Evolutionary conservation across 2,888 invertebrate species (phyloP).

Genomic region (Pollenia angustigena): DNA sequence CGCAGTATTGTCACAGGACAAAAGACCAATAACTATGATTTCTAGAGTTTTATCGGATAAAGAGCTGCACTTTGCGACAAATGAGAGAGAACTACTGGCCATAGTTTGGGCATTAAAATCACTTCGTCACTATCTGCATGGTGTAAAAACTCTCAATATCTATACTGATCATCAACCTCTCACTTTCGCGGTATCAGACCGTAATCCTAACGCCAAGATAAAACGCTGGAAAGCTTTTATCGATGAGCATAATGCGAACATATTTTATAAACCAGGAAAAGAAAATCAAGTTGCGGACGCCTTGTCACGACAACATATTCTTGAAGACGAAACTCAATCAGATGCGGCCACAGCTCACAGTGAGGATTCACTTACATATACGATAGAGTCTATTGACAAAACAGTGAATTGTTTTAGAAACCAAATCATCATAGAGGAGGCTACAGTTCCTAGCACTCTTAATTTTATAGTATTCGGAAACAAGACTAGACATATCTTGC

Average conservation of each 20-base stretch:
- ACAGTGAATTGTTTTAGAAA: slow-evolving; percentile 47
- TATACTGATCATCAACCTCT: slow-evolving; percentile 19
- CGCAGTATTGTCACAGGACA: too few species aligned
- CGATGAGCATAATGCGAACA: not conserved
- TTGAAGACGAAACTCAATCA: not conserved
- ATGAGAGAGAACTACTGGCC: not conserved
- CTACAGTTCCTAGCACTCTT: slow-evolving; percentile 13
- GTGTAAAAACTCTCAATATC: slow-evolving; percentile 6
- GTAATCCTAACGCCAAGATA: not conserved
- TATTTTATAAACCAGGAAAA: slow-evolving; percentile 61
- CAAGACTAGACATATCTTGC: slow-evolving; percentile 36
- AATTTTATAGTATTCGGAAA: slow-evolving; percentile 57
- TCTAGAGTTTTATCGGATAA: not conserved
- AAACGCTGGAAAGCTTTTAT: slow-evolving; percentile 2
- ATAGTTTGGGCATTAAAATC: not conserved
- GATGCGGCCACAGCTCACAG: slow-evolving; percentile 22
- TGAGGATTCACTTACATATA: slow-evolving; percentile 51
- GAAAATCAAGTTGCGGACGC: not conserved
- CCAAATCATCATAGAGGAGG: slow-evolving; percentile 53
- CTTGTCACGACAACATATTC: not conserved
- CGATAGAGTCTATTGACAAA: not conserved
- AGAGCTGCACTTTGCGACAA: not conserved
- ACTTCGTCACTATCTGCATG: slow-evolving; percentile 12
- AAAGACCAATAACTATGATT: too few species aligned
- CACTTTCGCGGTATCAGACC: not conserved